Base-by-base conservation (phyloP, 2,888 invertebrate genomes). In the Tipula helvola region DNA sequence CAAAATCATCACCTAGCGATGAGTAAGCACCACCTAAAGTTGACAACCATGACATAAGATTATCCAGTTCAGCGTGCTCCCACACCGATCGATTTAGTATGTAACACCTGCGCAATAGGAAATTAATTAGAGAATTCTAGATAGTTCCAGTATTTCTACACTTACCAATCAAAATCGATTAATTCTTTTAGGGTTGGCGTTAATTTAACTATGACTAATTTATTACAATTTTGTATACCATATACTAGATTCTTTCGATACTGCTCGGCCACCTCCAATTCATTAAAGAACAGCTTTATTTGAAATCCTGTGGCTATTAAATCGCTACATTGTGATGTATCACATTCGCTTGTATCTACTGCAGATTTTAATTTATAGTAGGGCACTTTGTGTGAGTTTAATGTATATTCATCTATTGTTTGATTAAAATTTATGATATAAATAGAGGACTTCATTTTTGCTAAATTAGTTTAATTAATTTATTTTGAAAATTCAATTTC, bases 21-120 rank as follows among this genome's bases (percentile, higher is more conserved):
- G 99, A 99, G 91, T 97, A 99, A 1, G 98, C 99, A 85, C 99
- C 99, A 2, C 99, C 99, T 16, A 99, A 93, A 0, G 99, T 99
- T 28, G 98, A 99, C 36, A 99, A 92, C 97, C 98, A 98, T 18
- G 98, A 97, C 93, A 98, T 94, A 41, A 96, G 94, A 91, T 96
- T 94, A 89, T 97, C 97, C 89, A 96, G 92, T 91, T 97, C 97
- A 88, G 95, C 93, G 89, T 93, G 93, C 88, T 95, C 95, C 92
- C 94, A 90, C 4, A 93, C 71, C 10, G 28, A 12, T 2, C 13
- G 18, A 71, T 71, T 71, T 28, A 71, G 13, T 28, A 71, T 71
- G 10, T 71, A 28, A 28, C 28, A 10, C 71, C 71, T 71, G 71
- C 52, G 52, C 3, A 39, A 7, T 7, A 39, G 7, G 39, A 39